These are phyloP conservation scores for Halcyon senegalensis DNA, from an alignment of 2,113 vertebrate species.

Conservation along the genomic window DNA sequence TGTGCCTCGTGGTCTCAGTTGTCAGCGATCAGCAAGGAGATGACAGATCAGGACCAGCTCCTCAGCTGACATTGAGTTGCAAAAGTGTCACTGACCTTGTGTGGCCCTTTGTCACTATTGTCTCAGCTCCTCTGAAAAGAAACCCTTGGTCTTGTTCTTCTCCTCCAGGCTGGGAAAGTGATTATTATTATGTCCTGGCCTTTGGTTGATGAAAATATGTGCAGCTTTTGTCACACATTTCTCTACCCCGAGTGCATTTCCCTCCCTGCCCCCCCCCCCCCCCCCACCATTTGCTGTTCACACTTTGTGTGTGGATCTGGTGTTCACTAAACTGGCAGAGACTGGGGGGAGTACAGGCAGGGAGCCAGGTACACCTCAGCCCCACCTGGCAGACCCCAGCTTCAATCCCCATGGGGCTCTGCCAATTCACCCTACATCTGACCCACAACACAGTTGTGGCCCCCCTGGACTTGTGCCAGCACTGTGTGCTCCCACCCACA, in stretches of 20 bases:
- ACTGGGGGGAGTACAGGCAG: neutral
- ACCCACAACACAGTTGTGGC: neutral
- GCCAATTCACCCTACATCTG: neutral
- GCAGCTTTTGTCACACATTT: neutral
- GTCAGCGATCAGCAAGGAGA: constrained; percentile 18
- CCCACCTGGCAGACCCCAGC: neutral
- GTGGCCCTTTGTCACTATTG: constrained; percentile 45
- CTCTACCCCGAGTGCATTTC: neutral
- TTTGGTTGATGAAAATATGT: constrained; percentile 23
- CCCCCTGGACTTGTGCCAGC: neutral
- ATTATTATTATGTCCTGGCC: constrained; percentile 21
- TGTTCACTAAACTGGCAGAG: neutral
- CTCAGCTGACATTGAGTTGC: constrained; percentile 11
- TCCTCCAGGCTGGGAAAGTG: neutral
- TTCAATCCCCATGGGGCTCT: neutral
- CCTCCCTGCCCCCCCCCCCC: too few species aligned
- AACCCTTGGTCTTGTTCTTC: constrained; percentile 11
- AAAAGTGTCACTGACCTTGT: constrained; percentile 30
- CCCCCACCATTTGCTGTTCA: neutral
- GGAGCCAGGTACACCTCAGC: neutral
- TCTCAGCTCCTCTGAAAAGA: constrained; percentile 33
- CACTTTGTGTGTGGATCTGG: neutral
- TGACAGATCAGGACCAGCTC: constrained; percentile 22
- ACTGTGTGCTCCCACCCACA: fast-evolving
- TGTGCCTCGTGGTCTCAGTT: constrained; percentile 4